phyloP scores from a whole-genome alignment of 2,113 vertebrate genomes.

The Elaphurus davidianus region DNA sequence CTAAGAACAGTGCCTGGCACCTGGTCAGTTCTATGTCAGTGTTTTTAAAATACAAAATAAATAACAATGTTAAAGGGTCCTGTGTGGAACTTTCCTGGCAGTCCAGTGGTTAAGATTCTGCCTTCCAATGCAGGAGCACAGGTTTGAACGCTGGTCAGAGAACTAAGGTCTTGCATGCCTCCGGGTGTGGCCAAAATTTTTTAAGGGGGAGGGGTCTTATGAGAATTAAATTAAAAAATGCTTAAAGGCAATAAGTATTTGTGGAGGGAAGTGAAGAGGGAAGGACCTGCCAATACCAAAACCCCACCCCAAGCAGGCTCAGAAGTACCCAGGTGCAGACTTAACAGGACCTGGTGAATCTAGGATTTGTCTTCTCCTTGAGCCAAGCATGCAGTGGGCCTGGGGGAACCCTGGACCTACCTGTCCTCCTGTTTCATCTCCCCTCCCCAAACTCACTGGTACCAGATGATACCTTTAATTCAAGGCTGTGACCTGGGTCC shows the following conservation, averaged over 20 bases:
- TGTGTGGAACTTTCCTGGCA: not conserved
- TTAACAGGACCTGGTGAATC: not conserved
- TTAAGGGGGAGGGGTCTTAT: not conserved
- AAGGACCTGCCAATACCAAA: not conserved
- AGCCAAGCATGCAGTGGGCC: not conserved
- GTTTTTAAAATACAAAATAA: not conserved
- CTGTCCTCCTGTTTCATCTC: not conserved
- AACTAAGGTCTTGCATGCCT: not conserved
- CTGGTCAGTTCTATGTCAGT: not conserved
- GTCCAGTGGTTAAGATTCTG: not conserved
- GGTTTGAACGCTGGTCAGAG: not conserved
- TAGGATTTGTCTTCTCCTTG: not conserved
- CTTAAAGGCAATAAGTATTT: slow-evolving; percentile 9
- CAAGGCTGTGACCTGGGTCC: not conserved
- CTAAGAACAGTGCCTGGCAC: not conserved
- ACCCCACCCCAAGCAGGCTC: not conserved
- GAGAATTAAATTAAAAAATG: slow-evolving; percentile 8
- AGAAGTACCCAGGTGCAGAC: not conserved
- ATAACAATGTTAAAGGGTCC: not conserved
- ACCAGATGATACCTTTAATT: not conserved
- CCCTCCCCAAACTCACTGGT: not conserved
- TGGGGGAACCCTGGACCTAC: not conserved
- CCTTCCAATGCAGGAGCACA: not conserved
- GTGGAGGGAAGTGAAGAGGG: not conserved
- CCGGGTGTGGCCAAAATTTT: not conserved